A percentile compares a stretch with the other conserved stretches of the same genome.
These are phyloP conservation scores for Tetrax tetrax DNA, from an alignment of 2,113 vertebrate genomes.

Conservation along the genomic window DNA sequence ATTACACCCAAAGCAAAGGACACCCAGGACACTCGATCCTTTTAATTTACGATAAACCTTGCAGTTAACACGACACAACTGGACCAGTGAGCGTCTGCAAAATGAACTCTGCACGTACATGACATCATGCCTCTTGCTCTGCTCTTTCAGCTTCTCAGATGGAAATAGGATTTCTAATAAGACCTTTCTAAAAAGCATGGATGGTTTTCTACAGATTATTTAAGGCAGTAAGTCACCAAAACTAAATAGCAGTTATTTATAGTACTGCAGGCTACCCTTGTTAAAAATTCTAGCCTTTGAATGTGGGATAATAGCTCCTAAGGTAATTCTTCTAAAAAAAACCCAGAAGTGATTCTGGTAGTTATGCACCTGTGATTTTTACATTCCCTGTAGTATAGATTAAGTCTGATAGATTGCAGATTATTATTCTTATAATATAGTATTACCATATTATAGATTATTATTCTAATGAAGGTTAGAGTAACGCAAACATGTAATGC, in stretches of 20 bases:
- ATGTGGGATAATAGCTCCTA: neutral
- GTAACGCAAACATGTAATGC: neutral
- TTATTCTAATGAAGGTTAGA: neutral
- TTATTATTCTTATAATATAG: no score
- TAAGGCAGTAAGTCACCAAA: neutral
- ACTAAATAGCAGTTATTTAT: neutral
- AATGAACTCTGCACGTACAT: neutral
- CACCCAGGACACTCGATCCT: neutral
- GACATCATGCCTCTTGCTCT: neutral
- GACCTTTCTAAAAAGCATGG: neutral
- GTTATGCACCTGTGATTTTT: neutral
- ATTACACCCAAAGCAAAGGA: neutral
- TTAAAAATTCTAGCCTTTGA: neutral
- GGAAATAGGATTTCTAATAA: neutral
- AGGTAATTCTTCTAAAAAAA: neutral
- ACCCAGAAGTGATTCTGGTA: neutral
- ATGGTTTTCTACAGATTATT: neutral
- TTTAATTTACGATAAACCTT: neutral
- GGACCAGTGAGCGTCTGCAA: neutral
- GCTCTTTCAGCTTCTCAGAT: neutral
- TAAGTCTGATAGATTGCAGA: neutral
- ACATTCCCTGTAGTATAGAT: neutral
- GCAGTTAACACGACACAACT: neutral
- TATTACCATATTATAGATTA: no score
- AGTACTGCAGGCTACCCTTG: neutral